A percentile compares a stretch with the other conserved stretches of the same genome.
phyloP scores from a whole-genome alignment of 1,140 invertebrate genomes.

The Anagrus nilaparvatae region DNA sequence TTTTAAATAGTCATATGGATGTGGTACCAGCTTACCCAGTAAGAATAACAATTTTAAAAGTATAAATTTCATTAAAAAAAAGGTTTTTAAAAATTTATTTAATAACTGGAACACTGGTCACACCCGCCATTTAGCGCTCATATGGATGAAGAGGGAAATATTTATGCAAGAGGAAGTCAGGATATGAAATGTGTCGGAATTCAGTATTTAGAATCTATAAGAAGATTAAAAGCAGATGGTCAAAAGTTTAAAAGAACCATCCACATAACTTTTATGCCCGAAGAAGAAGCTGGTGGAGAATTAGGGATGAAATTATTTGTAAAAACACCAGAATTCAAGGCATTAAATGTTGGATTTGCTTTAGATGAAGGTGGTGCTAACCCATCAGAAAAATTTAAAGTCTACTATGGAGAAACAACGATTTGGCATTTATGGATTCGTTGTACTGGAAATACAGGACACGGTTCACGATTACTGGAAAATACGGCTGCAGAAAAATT shows the following conservation, averaged over 20 bases:
- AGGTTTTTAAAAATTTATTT: too few relatives aligned
- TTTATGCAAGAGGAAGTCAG: conserved; percentile 72
- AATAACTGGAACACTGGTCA: conserved; percentile 73
- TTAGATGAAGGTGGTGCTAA: conserved; percentile 80
- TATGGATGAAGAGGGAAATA: conserved; percentile 69
- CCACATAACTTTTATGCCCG: conserved; percentile 52
- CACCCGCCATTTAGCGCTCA: conserved; percentile 69
- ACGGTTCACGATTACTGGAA: conserved; percentile 73
- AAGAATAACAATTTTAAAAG: too few relatives aligned
- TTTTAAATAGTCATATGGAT: too few relatives aligned
- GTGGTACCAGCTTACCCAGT: too few relatives aligned
- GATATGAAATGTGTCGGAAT: conserved; percentile 80
- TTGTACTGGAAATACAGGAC: conserved; percentile 74
- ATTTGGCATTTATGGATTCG: conserved; percentile 60
- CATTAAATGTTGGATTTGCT: conserved; percentile 81
- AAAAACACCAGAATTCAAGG: conserved; percentile 61
- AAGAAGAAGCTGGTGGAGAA: conserved; percentile 85
- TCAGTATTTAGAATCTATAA: conserved; percentile 70
- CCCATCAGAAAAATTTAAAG: conserved; percentile 51
- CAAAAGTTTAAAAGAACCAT: conserved; percentile 42
- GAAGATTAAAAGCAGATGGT: conserved; percentile 52
- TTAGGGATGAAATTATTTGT: conserved; percentile 76
- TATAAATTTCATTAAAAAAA: too few relatives aligned
- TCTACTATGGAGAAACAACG: conserved; percentile 69
- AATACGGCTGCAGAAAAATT: conserved; percentile 82